Evolutionary conservation across 1,140 invertebrate species (phyloP).

Genomic region (Microplitis demolitor): DNA sequence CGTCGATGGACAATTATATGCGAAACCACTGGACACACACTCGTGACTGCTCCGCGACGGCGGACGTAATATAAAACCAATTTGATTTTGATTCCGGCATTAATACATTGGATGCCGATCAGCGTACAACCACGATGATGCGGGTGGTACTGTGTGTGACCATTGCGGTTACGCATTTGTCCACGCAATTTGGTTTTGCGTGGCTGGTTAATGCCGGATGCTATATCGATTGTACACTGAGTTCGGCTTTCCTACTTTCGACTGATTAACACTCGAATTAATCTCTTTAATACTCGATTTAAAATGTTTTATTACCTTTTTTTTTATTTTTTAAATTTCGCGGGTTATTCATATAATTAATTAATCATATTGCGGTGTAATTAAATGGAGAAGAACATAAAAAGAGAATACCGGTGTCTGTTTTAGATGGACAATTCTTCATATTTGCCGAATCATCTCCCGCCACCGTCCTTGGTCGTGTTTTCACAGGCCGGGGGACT

Average conservation of each 20-base stretch:
- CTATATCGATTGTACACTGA: conserved; percentile 6
- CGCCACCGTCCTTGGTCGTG: conserved; percentile 80
- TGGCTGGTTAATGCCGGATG: conserved; percentile 31
- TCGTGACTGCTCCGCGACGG: not conserved
- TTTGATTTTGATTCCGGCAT: conserved; percentile 42
- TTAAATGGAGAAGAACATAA: conserved; percentile 15
- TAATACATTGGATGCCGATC: conserved; percentile 33
- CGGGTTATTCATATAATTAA: not conserved
- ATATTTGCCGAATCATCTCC: conserved; percentile 73
- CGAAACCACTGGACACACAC: conserved; percentile 15
- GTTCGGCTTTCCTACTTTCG: conserved; percentile 28
- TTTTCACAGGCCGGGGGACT: conserved; percentile 77
- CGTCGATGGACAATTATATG: conserved; percentile 11
- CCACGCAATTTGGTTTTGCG: conserved; percentile 46
- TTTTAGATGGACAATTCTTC: conserved; percentile 72
- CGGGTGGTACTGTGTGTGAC: conserved; percentile 31
- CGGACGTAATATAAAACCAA: conserved; percentile 38
- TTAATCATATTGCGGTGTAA: not conserved
- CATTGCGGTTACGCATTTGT: conserved; percentile 44
- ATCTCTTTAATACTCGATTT: conserved; percentile 32
- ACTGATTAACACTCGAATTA: conserved; percentile 23
- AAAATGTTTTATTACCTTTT: no score
- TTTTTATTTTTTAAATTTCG: not conserved
- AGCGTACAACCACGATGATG: conserved; percentile 25
- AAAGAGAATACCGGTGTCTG: conserved; percentile 44